Conservation (phyloP, 2,797 vertebrate species). For the Lagodon rhomboides region DNA sequence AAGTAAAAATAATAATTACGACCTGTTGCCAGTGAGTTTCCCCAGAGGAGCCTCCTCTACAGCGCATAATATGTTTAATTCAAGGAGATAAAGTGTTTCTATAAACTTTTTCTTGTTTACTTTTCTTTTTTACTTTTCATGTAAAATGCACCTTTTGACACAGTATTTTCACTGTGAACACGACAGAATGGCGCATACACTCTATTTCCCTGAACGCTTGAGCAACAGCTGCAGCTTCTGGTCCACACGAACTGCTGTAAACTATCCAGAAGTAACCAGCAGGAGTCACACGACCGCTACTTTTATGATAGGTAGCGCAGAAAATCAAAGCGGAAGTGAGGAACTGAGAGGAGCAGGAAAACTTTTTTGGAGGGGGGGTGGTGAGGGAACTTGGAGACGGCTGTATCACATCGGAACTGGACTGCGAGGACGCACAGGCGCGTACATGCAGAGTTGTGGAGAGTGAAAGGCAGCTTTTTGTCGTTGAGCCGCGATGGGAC, state of each 20-base stretch:
- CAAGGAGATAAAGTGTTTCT: background rate
- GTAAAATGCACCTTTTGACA: background rate
- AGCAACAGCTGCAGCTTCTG: background rate
- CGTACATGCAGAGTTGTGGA: background rate
- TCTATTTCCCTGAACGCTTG: background rate
- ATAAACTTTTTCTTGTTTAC: no score
- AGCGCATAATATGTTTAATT: background rate
- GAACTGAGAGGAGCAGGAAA: constrained; percentile 53
- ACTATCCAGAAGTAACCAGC: constrained; percentile 73
- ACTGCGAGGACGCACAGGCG: constrained; percentile 53
- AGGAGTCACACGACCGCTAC: constrained; percentile 81
- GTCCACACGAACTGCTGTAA: constrained; percentile 5
- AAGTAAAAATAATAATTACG: no score
- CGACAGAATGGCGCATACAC: no score
- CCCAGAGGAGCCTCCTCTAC: no score
- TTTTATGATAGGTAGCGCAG: constrained; percentile 33
- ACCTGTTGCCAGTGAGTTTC: no score
- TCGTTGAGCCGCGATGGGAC: constrained; percentile 87
- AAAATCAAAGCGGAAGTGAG: constrained; percentile 78
- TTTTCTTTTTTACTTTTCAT: no score
- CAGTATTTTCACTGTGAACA: background rate
- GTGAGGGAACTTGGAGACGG: constrained; percentile 25
- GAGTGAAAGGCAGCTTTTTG: constrained; percentile 10
- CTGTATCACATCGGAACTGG: constrained; percentile 26
- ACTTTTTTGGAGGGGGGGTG: constrained; percentile 43